Evolutionary conservation across 2,888 invertebrate species (phyloP).

Genomic region (Agrenia bidenticulata): DNA sequence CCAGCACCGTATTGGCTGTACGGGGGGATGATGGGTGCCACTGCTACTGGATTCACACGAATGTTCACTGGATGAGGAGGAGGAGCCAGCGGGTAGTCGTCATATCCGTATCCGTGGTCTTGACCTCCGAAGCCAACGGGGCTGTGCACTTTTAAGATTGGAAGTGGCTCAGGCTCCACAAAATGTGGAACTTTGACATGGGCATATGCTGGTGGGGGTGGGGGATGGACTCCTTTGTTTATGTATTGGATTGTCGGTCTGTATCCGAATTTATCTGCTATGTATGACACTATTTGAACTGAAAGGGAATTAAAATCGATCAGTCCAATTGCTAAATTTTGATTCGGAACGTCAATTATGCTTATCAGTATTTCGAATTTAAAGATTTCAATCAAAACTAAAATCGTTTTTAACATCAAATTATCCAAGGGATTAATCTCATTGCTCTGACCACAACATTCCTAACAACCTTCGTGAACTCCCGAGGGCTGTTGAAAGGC

Average conservation of each 20-base stretch:
- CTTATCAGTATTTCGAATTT: no score
- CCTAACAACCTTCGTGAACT: no score
- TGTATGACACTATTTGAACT: slow-evolving; percentile 50
- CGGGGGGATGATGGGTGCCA: slow-evolving; percentile 25
- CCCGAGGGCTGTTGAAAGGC: no score
- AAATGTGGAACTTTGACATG: slow-evolving; percentile 44
- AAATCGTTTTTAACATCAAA: no score
- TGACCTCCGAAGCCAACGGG: slow-evolving; percentile 15
- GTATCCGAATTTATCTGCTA: slow-evolving; percentile 50
- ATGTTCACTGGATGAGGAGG: slow-evolving; percentile 33
- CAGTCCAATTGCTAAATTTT: no score
- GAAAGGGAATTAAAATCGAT: slow-evolving; percentile 1
- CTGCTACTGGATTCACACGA: slow-evolving; percentile 32
- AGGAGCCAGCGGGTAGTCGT: slow-evolving; percentile 7
- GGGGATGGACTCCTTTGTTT: slow-evolving; percentile 51
- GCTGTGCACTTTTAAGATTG: slow-evolving; percentile 16
- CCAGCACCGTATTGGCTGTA: slow-evolving; percentile 36
- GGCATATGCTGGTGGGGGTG: slow-evolving; percentile 50
- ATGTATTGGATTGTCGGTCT: slow-evolving; percentile 51
- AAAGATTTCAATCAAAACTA: no score
- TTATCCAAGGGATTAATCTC: no score
- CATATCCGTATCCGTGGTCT: background rate
- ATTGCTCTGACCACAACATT: no score
- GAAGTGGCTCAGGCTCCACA: slow-evolving; percentile 11
- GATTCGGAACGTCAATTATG: no score